phyloP scores from a whole-genome alignment of 2,888 invertebrate genomes.

The Rhopalosiphum nymphaeae region DNA sequence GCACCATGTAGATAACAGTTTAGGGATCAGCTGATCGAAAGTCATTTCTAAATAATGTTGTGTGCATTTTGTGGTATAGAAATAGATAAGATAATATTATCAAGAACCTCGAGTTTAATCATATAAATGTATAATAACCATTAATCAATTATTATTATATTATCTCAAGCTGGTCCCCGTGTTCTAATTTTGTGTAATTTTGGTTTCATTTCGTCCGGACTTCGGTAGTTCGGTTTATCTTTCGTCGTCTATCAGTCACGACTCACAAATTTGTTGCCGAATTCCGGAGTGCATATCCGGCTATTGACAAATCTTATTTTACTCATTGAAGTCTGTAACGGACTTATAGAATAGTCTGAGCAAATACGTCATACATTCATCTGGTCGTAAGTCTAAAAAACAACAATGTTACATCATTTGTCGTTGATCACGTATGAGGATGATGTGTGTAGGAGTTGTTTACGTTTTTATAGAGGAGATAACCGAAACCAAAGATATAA shows the following conservation, averaged over 20 bases:
- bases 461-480: not conserved
- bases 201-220: not conserved
- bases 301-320: not conserved
- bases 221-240: not conserved
- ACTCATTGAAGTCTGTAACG: not conserved
- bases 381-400: not conserved
- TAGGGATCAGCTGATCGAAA: not conserved
- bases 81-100: too few species aligned
- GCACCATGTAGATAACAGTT: too few species aligned
- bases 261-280: not conserved
- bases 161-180: not conserved
- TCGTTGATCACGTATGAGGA: not conserved
- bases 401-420: constrained; percentile 13
- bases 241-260: not conserved
- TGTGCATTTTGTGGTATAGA: not conserved
- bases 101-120: too few species aligned
- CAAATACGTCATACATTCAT: not conserved
- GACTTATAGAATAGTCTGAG: not conserved
- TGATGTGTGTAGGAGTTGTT: not conserved
- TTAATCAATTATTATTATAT: not conserved
- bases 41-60: not conserved
- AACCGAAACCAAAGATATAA: not conserved
- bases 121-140: not conserved
- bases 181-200: not conserved
- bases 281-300: not conserved